Evolutionary conservation across 2,797 vertebrate genomes (phyloP).

Genomic region (Ctenosaura bakeri): DNA sequence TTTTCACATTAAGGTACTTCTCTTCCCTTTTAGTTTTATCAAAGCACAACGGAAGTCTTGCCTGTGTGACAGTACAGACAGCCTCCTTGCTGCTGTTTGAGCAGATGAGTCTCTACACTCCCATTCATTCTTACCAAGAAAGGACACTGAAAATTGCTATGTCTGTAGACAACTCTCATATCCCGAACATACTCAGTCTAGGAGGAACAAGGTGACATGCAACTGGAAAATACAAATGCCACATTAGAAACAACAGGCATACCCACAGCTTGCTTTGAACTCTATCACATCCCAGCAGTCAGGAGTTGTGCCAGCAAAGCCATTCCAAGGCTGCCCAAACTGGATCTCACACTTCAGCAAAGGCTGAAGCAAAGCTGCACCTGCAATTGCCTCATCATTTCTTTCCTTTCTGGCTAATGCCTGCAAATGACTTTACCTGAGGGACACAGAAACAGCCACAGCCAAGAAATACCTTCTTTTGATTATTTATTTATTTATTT

Average conservation of each 20-base stretch:
- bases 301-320: neutral
- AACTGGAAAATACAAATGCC: neutral
- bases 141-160: neutral
- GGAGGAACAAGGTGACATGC: neutral
- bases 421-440: too few relatives aligned
- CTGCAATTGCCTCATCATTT: too few relatives aligned
- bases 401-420: too few relatives aligned
- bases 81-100: neutral
- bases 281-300: neutral
- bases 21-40: neutral
- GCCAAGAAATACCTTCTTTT: too few relatives aligned
- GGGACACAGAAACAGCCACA: too few relatives aligned
- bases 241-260: neutral
- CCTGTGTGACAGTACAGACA: neutral
- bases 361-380: too few relatives aligned
- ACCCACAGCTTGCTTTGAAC: neutral
- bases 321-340: neutral
- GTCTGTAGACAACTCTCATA: too few relatives aligned
- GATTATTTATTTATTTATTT: too few relatives aligned
- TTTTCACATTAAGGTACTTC: neutral
- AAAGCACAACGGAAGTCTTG: neutral
- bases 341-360: too few relatives aligned
- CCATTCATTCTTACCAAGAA: neutral
- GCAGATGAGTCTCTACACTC: neutral
- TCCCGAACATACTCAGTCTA: neutral